Conservation (phyloP, 2,113 vertebrate species). For the Oreamnos americanus region DNA sequence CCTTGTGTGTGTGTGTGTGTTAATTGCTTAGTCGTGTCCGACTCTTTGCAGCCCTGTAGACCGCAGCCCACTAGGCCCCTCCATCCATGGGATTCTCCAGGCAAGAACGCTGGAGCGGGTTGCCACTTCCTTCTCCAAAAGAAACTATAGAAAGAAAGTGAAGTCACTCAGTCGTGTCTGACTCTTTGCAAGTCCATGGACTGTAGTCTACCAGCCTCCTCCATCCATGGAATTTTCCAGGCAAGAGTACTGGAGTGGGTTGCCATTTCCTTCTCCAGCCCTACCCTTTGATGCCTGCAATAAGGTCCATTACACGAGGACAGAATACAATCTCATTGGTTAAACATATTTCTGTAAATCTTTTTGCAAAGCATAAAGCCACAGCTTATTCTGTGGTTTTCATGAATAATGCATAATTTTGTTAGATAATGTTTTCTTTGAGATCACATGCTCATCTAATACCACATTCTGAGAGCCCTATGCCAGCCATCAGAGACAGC, state of each 20-base stretch:
- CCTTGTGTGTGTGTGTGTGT: background rate
- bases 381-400: background rate
- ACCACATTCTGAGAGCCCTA: background rate
- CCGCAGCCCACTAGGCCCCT: background rate
- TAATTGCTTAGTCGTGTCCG: background rate
- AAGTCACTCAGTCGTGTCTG: background rate
- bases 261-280: no score
- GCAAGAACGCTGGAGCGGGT: background rate
- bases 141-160: background rate
- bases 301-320: background rate
- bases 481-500: background rate
- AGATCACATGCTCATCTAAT: background rate
- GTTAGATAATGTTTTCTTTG: background rate
- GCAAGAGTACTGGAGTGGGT: background rate
- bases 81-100: background rate
- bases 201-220: background rate
- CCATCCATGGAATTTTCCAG: background rate
- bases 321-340: background rate
- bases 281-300: no score
- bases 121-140: background rate
- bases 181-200: background rate
- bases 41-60: background rate
- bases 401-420: background rate
- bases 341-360: background rate
- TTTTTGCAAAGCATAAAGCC: background rate